Percentiles rank a stretch among this genome's conserved stretches.
Conservation (phyloP, 2,888 invertebrate genomes). For the Cataglyphis rosenhaueri region DNA sequence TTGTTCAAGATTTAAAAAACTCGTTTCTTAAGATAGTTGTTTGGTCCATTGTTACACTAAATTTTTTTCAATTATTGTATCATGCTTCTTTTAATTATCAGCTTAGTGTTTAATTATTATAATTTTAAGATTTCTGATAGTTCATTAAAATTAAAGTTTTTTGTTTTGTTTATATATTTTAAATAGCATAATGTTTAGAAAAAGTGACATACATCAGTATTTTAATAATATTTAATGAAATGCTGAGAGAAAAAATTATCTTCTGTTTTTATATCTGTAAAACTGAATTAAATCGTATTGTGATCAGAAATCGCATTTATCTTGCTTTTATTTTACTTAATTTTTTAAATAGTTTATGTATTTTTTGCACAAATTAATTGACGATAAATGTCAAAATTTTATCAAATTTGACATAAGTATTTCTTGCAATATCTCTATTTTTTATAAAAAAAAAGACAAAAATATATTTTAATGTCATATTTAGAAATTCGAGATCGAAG, state of each 20-base stretch:
- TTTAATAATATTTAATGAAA: constrained; percentile 5
- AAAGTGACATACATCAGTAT: background rate
- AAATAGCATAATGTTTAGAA: background rate
- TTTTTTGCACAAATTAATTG: background rate
- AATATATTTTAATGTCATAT: background rate
- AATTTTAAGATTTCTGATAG: background rate
- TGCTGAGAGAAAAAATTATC: background rate
- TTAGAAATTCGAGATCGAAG: background rate
- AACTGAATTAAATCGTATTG: background rate
- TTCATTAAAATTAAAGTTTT: background rate
- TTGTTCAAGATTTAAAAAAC: background rate
- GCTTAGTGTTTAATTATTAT: background rate
- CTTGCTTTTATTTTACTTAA: background rate
- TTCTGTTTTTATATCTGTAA: background rate
- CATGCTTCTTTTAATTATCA: background rate
- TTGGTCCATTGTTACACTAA: background rate
- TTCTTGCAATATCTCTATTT: background rate
- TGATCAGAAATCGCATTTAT: background rate
- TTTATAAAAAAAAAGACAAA: background rate
- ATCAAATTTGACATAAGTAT: background rate
- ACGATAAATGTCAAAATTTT: background rate
- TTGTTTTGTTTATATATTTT: background rate
- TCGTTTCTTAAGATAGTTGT: background rate
- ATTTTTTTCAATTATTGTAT: background rate
- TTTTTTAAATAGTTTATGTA: background rate